Conservation (phyloP, 1,140 invertebrate genomes). For the Andricus grossulariae region DNA sequence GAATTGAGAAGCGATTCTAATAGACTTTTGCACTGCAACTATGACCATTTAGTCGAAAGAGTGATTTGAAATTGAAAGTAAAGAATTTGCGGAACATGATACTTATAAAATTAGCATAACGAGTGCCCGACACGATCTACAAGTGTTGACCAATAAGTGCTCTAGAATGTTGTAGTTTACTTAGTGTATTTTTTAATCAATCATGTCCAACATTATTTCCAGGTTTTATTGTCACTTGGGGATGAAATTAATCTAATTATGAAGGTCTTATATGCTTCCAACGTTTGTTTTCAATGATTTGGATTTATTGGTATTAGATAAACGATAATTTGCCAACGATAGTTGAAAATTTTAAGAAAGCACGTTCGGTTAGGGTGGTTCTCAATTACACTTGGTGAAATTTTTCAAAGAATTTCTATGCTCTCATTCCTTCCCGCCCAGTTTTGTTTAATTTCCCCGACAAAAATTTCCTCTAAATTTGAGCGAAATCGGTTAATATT, state of each 20-base stretch:
- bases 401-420: too few species aligned
- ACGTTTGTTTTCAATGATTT: too few species aligned
- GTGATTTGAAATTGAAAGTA: conserved; percentile 29
- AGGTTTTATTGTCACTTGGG: neutral
- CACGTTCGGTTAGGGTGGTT: too few species aligned
- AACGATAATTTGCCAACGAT: too few species aligned
- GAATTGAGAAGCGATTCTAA: conserved; percentile 6
- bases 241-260: neutral
- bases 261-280: too few species aligned
- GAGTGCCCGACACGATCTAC: conserved; percentile 41
- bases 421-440: too few species aligned
- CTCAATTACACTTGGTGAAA: too few species aligned
- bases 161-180: conserved; percentile 52
- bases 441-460: too few species aligned
- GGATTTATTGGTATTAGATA: too few species aligned
- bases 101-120: conserved; percentile 61
- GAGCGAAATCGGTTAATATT: too few species aligned
- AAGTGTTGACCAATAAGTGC: conserved; percentile 48
- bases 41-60: conserved; percentile 15
- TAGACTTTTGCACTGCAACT: neutral
- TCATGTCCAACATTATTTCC: neutral
- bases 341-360: too few species aligned
- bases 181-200: neutral
- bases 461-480: too few species aligned
- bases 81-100: conserved; percentile 47